Conservation (phyloP, 2,888 invertebrate genomes). For the Morpho deidamia region DNA sequence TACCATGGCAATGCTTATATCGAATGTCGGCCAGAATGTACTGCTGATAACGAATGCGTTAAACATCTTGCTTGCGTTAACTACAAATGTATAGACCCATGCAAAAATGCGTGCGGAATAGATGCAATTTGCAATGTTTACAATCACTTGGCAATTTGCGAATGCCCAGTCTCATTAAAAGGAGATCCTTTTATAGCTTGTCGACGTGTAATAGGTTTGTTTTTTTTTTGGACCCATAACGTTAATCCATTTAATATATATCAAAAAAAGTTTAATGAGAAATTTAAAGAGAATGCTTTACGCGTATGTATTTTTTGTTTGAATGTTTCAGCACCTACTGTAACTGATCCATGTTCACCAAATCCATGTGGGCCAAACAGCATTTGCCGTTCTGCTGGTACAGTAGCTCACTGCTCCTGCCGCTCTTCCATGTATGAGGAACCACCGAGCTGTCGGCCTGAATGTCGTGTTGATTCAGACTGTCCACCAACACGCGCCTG, state of each 20-base stretch:
- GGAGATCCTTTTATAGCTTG: conserved; percentile 90
- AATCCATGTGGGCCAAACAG: conserved; percentile 86
- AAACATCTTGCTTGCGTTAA: conserved; percentile 84
- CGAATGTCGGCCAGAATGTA: conserved; percentile 88
- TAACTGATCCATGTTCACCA: conserved; percentile 80
- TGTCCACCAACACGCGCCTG: conserved; percentile 82
- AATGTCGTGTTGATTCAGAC: conserved; percentile 84
- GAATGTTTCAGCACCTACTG: conserved; percentile 39
- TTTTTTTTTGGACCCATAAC: neutral
- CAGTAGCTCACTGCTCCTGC: conserved; percentile 84
- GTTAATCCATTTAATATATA: too few relatives aligned
- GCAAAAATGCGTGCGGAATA: conserved; percentile 83
- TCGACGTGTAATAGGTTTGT: conserved; percentile 66
- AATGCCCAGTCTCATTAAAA: conserved; percentile 83
- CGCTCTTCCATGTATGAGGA: conserved; percentile 81
- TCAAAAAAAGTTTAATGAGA: too few relatives aligned
- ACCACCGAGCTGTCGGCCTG: conserved; percentile 88
- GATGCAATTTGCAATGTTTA: conserved; percentile 86
- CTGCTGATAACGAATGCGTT: conserved; percentile 84
- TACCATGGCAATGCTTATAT: conserved; percentile 86
- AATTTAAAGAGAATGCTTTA: too few relatives aligned
- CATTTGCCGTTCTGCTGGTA: conserved; percentile 81
- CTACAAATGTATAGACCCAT: conserved; percentile 87
- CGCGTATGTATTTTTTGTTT: neutral
- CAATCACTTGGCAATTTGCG: conserved; percentile 88